Evolutionary conservation across 2,797 vertebrate genomes (phyloP), one percentile per base, ranked within the genome.

Genomic region (Paratrypauchen microcephalus): DNA sequence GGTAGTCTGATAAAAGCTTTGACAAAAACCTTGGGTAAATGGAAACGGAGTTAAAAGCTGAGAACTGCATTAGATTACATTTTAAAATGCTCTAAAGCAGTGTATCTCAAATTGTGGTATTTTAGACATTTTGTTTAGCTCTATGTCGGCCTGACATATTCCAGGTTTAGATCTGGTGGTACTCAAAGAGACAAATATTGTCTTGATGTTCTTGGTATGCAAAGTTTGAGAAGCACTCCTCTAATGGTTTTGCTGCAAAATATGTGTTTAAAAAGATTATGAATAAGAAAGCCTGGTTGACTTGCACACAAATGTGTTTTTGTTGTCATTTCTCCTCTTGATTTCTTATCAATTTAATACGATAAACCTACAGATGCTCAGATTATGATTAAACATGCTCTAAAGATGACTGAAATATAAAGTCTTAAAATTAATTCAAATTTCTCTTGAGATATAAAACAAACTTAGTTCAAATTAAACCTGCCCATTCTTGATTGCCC

Each of bases 401-500:
- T 45, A 16, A 45, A 45, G 41, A 3, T 56, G 8, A 23, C 11
- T 56, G 23, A 56, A 55, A 24, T 55, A 13, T 55, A 26, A 26
- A 57, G 15, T 57, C 24, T 57, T 16, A 16, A 26, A 57, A 57
- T 57, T n/a, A 21, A 57, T 28, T 16, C 28, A 36, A 15, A 18
- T 8, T 16, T 28, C 24, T 23, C 5, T 18, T 50, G 48, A 6
- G 54, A 24, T 55, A 24, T 57, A 28, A 57, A 21, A 62, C 65
- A 13, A 39, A 65, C 66, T 64, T 70, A 11, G 23, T 65, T 78
- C 30, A 67, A 70, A 77, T 83, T 7, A 71, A 84, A 72, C 73
- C 48, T 63, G 39, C 36, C 24, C 2, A 7, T 74, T 83, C 60
- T 75, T 67, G 77, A 84, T 80, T 85, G 78, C 75, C 70, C 76